Base-by-base conservation (phyloP, 1,140 invertebrate species). In the Ceratoteleas bidentatus region DNA sequence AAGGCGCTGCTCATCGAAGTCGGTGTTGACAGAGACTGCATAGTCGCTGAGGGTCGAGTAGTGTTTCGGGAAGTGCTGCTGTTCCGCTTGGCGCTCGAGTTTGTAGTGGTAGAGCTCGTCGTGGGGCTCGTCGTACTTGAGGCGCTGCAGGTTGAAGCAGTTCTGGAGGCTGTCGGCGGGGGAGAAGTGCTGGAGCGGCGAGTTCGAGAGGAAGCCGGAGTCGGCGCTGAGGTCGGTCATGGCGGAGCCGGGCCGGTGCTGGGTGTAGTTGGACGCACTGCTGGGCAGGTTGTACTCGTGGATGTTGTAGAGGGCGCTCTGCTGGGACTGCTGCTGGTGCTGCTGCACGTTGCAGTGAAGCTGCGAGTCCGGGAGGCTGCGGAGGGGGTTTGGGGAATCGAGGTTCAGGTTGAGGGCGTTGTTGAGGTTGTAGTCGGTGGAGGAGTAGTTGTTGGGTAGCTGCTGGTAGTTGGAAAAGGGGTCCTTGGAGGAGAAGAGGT, bases 151-250 rank as follows among this genome's bases (percentile, higher is more conserved):
- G 76, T 87, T 87, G 43, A 87, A 88, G 72, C 85, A 88, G 70
- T 89, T 88, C 9, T 90, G 88, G 14, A 90, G 33, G 15, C 84
- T 86, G 13, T 91, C 89, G 7, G 82, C 84, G 0, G 90, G 87
- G 2, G 90, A 91, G 43, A 89, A 91, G 50, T 90, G 88, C 50
- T 91, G 90, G 6, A 90, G 60, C 3, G 90, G 85, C 5, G 91
- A 90, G 57, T 90, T 91, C 1, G 91, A 88, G 24, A 89, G 66
- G 76, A 91, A 91, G 11, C 87, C 87, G 11, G 89, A 90, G 76
- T 92, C 90, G 2, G 66, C 83, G 73, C 85, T 89, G 14, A 89
- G 85, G 69, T 92, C 88, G 60, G 88, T 91, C 87, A 91, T 88
- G 47, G 88, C 85, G 11, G 90, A 90, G 6, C 85, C 85, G 14